Percentiles rank a stretch among this genome's conserved stretches.
Conservation (phyloP, 2,797 vertebrate species). For the Eremophila alpestris region DNA sequence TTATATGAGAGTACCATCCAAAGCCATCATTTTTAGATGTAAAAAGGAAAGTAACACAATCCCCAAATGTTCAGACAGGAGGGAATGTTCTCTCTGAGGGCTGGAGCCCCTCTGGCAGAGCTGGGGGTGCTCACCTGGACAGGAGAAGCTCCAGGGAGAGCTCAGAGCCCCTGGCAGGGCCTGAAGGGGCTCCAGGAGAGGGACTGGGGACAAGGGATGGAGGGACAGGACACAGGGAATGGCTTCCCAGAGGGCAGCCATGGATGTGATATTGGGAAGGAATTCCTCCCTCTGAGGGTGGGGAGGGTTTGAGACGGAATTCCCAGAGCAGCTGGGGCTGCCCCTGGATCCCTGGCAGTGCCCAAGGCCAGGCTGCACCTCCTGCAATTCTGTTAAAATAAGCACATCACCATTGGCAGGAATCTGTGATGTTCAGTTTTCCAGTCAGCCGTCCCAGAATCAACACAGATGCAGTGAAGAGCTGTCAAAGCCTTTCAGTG, state of each 20-base stretch:
- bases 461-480: neutral
- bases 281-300: neutral
- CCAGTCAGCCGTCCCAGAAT: neutral
- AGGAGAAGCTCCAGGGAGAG: neutral
- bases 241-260: neutral
- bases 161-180: neutral
- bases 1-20: neutral
- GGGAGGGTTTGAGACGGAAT: too few species aligned
- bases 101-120: neutral
- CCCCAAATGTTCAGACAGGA: neutral
- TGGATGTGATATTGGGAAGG: rapidly evolving
- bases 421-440: neutral
- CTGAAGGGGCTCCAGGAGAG: neutral
- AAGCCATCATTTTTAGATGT: neutral
- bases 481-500: neutral
- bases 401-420: neutral
- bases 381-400: neutral
- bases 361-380: neutral
- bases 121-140: neutral
- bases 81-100: neutral
- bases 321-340: neutral
- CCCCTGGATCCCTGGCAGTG: neutral
- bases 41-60: neutral
- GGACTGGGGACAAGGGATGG: neutral
- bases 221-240: neutral